Evolutionary conservation across 2,797 vertebrate genomes (phyloP), one percentile per base, ranked within the genome.

Genomic region (Sciurus vulgaris): DNA sequence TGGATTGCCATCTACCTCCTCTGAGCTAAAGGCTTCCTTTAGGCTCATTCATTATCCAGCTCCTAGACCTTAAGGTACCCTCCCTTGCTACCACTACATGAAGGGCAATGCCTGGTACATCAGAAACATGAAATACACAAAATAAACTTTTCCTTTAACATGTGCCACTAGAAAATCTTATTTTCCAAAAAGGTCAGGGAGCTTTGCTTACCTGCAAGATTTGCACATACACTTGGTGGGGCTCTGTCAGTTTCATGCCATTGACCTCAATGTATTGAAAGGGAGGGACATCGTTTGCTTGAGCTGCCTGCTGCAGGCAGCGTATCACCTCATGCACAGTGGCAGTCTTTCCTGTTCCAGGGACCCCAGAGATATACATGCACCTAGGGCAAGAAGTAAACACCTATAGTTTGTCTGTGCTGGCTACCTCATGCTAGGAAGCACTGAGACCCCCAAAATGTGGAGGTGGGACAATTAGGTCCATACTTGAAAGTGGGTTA

Each of bases 231-330:
- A 99, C 99, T 98, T 99, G 99, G 96, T 99, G 99, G 56, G 99
- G 99, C 89, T 99, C 99, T 0, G 99, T 99, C 98, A 99, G 99
- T 98, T 99, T 99, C 99, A 99, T 99, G 96, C 99, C 99, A 73
- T 99, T 99, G 97, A 99, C 99, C 97, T 99, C 99, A 14, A 99
- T 93, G 79, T 98, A 99, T 78, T 95, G 97, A 97, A 99, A 99
- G 0, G 98, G 69, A 0, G 99, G 99, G 44, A 99, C 97, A 6
- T 99, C 99, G 0, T 99, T 98, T 17, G 98, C 96, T 74, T 99
- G 98, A 3, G 99, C 98, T 1, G 99, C 99, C 63, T 98, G 98
- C 97, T 99, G 99, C 89, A 99, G 98, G 49, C 98, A 99, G 61
- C 98, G 98, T 83, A 99, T 98, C 47, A 99, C 99, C 96, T 99